Evolutionary conservation across 2,888 invertebrate species (phyloP).

Genomic region (Hemaris fuciformis): DNA sequence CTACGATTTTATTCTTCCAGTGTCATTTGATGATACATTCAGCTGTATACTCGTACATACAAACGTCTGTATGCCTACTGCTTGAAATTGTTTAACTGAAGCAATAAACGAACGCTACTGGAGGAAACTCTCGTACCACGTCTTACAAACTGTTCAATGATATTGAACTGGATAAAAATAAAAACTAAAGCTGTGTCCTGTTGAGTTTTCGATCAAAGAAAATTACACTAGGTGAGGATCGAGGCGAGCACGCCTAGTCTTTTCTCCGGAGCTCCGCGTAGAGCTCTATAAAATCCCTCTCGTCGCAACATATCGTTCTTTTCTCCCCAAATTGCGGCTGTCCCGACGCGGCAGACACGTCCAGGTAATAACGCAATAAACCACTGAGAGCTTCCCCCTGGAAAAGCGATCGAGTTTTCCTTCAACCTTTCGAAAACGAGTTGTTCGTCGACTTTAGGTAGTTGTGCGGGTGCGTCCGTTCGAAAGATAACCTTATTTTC

Average conservation of each 20-base stretch:
- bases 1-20: constrained; percentile 43
- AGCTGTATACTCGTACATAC: not conserved
- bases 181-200: constrained; percentile 62
- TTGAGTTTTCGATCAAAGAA: constrained; percentile 76
- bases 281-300: constrained; percentile 75
- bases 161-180: constrained; percentile 73
- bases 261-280: constrained; percentile 54
- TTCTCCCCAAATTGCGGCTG: constrained; percentile 77
- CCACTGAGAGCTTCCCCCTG: constrained; percentile 79
- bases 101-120: not conserved
- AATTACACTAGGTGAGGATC: constrained; percentile 66
- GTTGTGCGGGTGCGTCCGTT: constrained; percentile 38
- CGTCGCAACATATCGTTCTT: constrained; percentile 76
- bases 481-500: constrained; percentile 62
- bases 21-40: not conserved
- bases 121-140: constrained; percentile 38
- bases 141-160: constrained; percentile 54
- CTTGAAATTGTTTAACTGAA: not conserved
- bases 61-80: not conserved
- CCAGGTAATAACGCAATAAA: constrained; percentile 82
- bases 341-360: constrained; percentile 76
- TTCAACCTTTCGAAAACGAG: constrained; percentile 76
- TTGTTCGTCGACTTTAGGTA: constrained; percentile 63
- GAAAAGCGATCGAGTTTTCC: constrained; percentile 81
- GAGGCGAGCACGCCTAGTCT: constrained; percentile 52